A percentile compares a stretch with the other conserved stretches of the same genome.
Evolutionary conservation across 2,797 vertebrate genomes (phyloP).

Genomic region (Semotilus atromaculatus): DNA sequence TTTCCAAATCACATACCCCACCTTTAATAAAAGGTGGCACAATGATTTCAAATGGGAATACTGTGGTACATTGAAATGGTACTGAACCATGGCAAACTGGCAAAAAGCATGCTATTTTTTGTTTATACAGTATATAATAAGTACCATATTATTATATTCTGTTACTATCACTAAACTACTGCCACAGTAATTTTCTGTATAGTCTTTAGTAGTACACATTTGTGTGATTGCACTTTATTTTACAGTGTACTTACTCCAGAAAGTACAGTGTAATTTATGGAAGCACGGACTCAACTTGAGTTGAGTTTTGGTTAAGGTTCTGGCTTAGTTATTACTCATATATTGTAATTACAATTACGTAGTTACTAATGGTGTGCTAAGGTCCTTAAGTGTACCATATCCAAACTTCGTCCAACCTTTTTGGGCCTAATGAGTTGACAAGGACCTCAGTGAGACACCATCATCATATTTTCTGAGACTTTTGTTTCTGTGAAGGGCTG

Average conservation of each 20-base stretch:
- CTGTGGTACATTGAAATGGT: neutral
- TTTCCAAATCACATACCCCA: too few relatives aligned
- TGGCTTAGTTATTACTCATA: neutral
- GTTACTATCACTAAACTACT: neutral
- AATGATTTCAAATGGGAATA: neutral
- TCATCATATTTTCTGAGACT: neutral
- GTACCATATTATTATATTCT: neutral
- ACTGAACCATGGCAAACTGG: neutral
- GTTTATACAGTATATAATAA: neutral
- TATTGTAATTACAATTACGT: neutral
- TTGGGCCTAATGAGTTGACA: neutral
- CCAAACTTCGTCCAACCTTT: neutral
- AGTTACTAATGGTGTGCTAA: neutral
- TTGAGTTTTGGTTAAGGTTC: neutral
- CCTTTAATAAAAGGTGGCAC: neutral
- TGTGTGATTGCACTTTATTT: neutral
- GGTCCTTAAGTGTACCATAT: neutral
- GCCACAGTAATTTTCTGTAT: neutral
- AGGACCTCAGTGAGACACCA: neutral
- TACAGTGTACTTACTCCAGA: neutral
- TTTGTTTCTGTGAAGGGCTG: neutral
- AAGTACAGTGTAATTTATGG: neutral
- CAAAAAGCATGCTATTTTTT: neutral
- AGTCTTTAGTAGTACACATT: neutral
- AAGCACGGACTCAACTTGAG: neutral